A percentile compares a stretch with the other conserved stretches of the same genome.
These are phyloP conservation scores for Misgurnus anguillicaudatus DNA, from an alignment of 2,113 vertebrate genomes.

Conservation along the genomic window DNA sequence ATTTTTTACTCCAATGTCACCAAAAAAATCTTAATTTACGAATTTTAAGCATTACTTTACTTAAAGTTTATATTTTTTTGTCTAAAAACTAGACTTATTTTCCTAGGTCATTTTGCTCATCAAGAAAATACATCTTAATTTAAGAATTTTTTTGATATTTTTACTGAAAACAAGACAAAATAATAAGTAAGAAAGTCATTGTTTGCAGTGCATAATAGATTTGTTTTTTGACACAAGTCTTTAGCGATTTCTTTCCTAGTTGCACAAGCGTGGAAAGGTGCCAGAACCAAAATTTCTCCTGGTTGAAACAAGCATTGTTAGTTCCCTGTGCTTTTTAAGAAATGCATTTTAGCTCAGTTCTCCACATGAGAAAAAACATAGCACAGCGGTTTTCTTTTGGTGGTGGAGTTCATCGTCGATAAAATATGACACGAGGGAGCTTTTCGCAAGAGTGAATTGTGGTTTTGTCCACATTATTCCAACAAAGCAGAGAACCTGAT, in stretches of 20 bases:
- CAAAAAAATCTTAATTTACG: no score
- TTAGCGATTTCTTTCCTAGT: slow-evolving; percentile 12
- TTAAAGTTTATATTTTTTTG: no score
- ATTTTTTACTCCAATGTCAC: no score
- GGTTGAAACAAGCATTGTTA: slow-evolving; percentile 7
- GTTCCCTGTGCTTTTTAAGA: not conserved
- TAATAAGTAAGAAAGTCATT: no score
- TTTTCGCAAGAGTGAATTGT: slow-evolving; percentile 20
- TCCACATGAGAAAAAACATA: not conserved
- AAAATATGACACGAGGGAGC: slow-evolving; percentile 18
- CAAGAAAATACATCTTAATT: no score
- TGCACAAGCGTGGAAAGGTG: not conserved
- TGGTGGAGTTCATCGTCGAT: not conserved
- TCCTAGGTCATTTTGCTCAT: no score
- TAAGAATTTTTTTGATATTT: no score
- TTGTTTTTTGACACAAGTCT: not conserved
- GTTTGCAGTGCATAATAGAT: not conserved
- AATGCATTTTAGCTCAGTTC: not conserved
- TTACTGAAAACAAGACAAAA: no score
- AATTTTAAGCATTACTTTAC: no score
- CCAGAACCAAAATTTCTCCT: not conserved
- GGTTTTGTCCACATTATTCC: slow-evolving; percentile 33
- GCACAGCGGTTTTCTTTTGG: not conserved
- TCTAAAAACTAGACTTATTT: no score
- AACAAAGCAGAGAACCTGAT: not conserved